Base-by-base conservation (phyloP, 2,113 vertebrate species). In the Oryzias celebensis region DNA sequence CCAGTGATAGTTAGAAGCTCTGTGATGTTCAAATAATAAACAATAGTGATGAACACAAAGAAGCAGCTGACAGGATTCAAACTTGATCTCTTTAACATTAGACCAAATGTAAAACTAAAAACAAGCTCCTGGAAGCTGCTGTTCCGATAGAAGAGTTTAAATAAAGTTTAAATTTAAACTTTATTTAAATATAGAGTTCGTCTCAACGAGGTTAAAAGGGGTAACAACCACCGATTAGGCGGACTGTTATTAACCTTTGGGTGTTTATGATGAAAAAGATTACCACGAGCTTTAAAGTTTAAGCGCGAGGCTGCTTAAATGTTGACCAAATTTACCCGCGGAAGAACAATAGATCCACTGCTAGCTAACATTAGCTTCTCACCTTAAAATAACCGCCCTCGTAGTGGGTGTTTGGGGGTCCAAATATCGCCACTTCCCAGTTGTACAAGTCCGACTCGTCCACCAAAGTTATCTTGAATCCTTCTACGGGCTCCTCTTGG, bases 371-470 rank as follows among this genome's bases (percentile, higher is more conserved):
- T 75, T 86, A 85, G 86, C 82, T 14, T 80, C 88, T 93, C 85
- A 95, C 95, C 94, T 96, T 96, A 91, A 96, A 96, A 89, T 97
- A 96, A 31, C 96, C 95, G 51, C 96, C 96, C 78, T 96, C 94
- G 64, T 96, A 96, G 87, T 94, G 93, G 7, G 96, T 96, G 61
- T 95, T 95, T 31, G 96, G 95, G 74, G 96, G 95, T 62, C 95
- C 95, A 84, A 96, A 97, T 84, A 97, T 97, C 65, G 95, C 95
- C 60, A 97, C 96, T 87, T 96, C 96, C 96, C 96, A 97, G 91
- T 95, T 96, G 90, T 97, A 97, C 77, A 97, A 90, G 78, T 96
- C 96, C 48, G 94, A 94, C 82, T 97, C 95, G 80, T 95, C 94
- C 83, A 95, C 96, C 82, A 97, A 88, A 79, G 92, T 93, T 85